Evolutionary conservation across 1,140 invertebrate species (phyloP), one percentile per base, ranked within the genome.

Genomic region (Helicoverpa armigera): DNA sequence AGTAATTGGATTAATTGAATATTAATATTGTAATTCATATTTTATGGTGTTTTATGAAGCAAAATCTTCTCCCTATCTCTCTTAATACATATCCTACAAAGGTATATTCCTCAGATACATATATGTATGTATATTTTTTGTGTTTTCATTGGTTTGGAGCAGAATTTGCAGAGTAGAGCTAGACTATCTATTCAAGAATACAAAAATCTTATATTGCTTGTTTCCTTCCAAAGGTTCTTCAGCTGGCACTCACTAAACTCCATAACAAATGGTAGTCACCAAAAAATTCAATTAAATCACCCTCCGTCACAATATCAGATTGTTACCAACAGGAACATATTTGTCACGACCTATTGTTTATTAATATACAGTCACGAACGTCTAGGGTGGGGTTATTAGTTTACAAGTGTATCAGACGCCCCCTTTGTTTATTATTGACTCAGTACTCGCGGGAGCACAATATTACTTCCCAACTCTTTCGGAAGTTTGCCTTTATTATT

Each of bases 401-500:
- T 94, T 94, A 94, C 93, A 94, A 94, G 93, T 94, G 92, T 94
- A 94, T 94, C 93, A 94, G 88, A 88, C 89, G 86, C 88, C 87
- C 90, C 92, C 89, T 88, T 91, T 94, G 90, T 93, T 94, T 93
- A 92, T 93, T 93, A 92, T 93, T 93, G 89, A 93, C 91, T 91
- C 88, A 81, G 85, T 89, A 86, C 91, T 90, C 88, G 86, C 87
- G 88, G 87, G 87, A 90, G 85, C 82, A 88, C 90, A 89, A 94
- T 94, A 94, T 94, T 94, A 94, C 92, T 94, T 94, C 90, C 88
- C 90, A 94, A 94, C 93, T 94, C 93, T 94, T 94, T 94, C 93
- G 91, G 90, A 93, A 93, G 93, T 94, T 94, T 94, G 87, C 90
- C 84, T 88, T 89, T 90, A 91, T 92, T 94, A 90, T 94, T 94